These are phyloP conservation scores for Oreocharis arfaki DNA, from an alignment of 2,113 vertebrate genomes.

Conservation along the genomic window DNA sequence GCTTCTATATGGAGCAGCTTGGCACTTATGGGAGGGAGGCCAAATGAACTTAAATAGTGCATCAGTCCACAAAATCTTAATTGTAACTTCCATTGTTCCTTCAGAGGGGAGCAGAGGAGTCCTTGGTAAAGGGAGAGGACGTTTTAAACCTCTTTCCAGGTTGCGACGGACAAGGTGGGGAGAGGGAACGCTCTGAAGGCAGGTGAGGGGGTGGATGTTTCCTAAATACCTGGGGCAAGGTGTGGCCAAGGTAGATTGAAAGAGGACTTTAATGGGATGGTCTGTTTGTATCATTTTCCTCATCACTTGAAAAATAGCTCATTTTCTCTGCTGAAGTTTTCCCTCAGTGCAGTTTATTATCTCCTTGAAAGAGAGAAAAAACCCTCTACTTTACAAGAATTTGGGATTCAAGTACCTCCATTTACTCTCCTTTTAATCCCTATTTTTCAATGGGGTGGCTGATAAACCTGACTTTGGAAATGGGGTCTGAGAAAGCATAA, in stretches of 20 bases:
- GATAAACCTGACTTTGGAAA: background rate
- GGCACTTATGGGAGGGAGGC: constrained; percentile 34
- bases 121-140: background rate
- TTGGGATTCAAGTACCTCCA: background rate
- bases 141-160: background rate
- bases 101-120: background rate
- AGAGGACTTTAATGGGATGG: background rate
- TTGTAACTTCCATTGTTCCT: background rate
- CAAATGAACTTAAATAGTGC: background rate
- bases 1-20: background rate
- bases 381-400: background rate
- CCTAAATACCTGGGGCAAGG: background rate
- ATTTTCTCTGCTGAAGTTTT: background rate
- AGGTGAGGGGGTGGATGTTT: background rate
- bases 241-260: background rate
- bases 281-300: background rate
- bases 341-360: background rate
- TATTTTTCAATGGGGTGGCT: fast-evolving
- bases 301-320: background rate
- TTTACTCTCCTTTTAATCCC: background rate
- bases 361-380: background rate
- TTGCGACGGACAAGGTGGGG: background rate
- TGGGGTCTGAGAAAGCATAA: background rate
- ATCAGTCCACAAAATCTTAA: background rate
- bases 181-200: background rate